A percentile compares a stretch with the other conserved stretches of the same genome.
Evolutionary conservation across 2,888 invertebrate species (phyloP).

Genomic region (Thelaira solivaga): DNA sequence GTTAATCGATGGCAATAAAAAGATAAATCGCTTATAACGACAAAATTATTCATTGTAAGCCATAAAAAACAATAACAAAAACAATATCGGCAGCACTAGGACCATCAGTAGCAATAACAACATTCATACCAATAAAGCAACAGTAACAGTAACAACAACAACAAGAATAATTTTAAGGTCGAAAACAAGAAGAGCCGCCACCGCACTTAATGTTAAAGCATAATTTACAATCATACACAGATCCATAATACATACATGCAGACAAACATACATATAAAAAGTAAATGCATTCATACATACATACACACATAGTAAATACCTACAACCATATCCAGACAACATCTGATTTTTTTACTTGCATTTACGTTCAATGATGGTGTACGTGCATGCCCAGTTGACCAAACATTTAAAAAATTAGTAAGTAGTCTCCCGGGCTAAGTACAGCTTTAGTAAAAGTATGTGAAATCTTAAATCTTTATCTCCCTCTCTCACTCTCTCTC

Average conservation of each 20-base stretch:
- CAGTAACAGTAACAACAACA: slow-evolving; percentile 9
- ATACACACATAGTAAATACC: neutral
- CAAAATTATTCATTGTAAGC: slow-evolving; percentile 74
- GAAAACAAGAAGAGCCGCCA: slow-evolving; percentile 34
- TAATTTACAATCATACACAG: slow-evolving; percentile 26
- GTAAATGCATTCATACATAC: too few relatives aligned
- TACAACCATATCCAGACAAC: neutral
- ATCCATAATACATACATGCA: neutral
- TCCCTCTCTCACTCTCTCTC: too few relatives aligned
- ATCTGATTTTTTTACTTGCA: neutral
- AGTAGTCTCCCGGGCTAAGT: too few relatives aligned
- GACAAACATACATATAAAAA: too few relatives aligned
- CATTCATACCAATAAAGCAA: neutral
- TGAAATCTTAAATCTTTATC: too few relatives aligned
- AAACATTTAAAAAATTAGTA: too few relatives aligned
- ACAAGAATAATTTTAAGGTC: neutral
- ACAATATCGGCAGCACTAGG: slow-evolving; percentile 35
- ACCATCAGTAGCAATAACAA: neutral
- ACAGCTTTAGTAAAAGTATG: too few relatives aligned
- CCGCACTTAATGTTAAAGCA: slow-evolving; percentile 45
- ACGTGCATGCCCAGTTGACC: too few relatives aligned
- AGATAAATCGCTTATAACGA: slow-evolving; percentile 74
- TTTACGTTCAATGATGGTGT: neutral
- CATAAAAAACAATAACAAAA: slow-evolving; percentile 70
- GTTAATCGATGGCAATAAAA: slow-evolving; percentile 67